Conservation (phyloP, 2,113 vertebrate genomes). For the Gymnobelideus leadbeateri region DNA sequence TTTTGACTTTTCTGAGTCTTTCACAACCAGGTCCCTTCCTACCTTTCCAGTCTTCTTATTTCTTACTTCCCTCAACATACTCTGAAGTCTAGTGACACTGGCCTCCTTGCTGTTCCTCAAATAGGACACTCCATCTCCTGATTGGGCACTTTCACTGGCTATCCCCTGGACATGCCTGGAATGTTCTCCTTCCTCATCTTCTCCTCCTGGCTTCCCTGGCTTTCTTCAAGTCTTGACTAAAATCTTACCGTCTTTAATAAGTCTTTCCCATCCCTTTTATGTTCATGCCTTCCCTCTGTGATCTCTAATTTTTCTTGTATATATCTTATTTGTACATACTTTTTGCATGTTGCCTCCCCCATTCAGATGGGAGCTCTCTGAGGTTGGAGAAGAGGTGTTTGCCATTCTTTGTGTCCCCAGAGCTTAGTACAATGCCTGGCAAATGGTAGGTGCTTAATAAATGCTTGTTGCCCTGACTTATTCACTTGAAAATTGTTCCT, state of each 20-base stretch:
- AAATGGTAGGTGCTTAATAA: neutral
- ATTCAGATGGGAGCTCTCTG: neutral
- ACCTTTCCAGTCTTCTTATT: neutral
- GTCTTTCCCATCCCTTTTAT: neutral
- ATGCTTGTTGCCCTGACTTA: neutral
- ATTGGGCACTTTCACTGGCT: neutral
- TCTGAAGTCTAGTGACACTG: neutral
- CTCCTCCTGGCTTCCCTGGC: neutral
- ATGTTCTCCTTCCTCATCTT: neutral
- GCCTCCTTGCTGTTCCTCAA: neutral
- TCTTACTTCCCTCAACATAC: neutral
- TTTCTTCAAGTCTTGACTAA: neutral
- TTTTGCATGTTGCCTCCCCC: neutral
- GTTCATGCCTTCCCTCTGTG: neutral
- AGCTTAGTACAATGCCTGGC: neutral
- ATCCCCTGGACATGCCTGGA: neutral
- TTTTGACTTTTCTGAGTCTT: neutral
- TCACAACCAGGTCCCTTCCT: neutral
- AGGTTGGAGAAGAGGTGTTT: neutral
- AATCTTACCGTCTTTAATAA: neutral
- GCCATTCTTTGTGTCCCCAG: neutral
- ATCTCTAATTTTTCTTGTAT: neutral
- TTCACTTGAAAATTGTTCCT: neutral
- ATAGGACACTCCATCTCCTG: neutral
- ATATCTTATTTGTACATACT: neutral